Evolutionary conservation across 1,140 invertebrate genomes (phyloP), one percentile per base, ranked within the genome.

Genomic region (Nymphalis io): DNA sequence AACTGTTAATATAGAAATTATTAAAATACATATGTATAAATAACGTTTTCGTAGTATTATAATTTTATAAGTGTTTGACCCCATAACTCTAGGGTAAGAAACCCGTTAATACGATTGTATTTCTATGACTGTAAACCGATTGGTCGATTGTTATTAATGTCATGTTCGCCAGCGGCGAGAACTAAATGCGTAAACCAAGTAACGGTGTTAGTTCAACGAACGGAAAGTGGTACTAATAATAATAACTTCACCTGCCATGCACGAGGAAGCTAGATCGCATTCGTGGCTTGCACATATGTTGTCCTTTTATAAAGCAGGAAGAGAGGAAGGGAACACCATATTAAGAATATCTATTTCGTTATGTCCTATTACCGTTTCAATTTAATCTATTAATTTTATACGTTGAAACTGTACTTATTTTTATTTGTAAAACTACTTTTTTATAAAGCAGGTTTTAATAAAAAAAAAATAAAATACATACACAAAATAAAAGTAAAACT

Each of bases 171-270:
- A 66, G 74, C 65, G 78, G 82, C 82, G 85, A 89, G 82, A 87
- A 76, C 84, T 87, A 83, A 83, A 84, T 87, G 86, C 82, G 82
- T 87, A 82, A 87, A 88, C 71, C 74, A 77, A 75, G 74, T 89
- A 91, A 88, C 87, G 87, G 87, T 89, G 82, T 73, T 81, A 74
- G 87, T 89, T 89, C 85, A 88, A 79, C 75, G 85, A 87, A 89
- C 89, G 76, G 84, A 85, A 90, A 85, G 80, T 87, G 81, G 70
- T 82, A 76, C 76, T 82, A 87, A 88, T 86, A 84, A 86, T 88
- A 89, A 80, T 73, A 80, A 83, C 70, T 70, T 74, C 82, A 89
- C 84, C 78, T 85, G 83, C 76, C 63, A 72, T 70, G 61, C 77
- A 58, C 59, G 81, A 82, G 85, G 87, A 83, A 84, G 83, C 73